Percentiles rank a stretch among this genome's conserved stretches.
Conservation (phyloP, 2,888 invertebrate species). For the Therioaphis trifolii region DNA sequence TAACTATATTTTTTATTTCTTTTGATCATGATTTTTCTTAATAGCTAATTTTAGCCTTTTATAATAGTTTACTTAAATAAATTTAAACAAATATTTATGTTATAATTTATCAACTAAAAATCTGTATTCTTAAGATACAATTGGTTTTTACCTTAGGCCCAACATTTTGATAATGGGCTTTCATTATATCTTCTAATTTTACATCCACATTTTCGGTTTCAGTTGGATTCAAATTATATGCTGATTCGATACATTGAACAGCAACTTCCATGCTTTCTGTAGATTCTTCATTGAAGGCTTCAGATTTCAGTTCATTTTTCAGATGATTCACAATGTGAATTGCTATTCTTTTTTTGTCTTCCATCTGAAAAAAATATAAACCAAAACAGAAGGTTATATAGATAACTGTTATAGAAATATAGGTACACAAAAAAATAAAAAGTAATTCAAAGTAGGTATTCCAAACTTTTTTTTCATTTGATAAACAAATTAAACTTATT, state of each 20-base stretch:
- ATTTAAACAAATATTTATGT: too few species aligned
- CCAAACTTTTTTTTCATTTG: background rate
- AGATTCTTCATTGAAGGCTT: background rate
- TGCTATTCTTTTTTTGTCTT: constrained; percentile 11
- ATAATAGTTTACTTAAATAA: too few species aligned
- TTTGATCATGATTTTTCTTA: too few species aligned
- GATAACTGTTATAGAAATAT: too few species aligned
- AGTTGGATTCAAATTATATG: constrained; percentile 32
- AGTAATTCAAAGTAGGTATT: background rate
- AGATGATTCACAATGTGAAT: constrained; percentile 31
- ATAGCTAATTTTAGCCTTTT: too few species aligned
- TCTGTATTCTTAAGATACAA: too few species aligned
- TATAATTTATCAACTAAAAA: too few species aligned
- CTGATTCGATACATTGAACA: constrained; percentile 62
- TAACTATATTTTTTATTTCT: background rate
- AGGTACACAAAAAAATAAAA: background rate
- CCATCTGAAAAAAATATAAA: constrained; percentile 36
- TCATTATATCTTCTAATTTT: constrained; percentile 23
- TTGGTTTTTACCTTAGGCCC: constrained; percentile 4
- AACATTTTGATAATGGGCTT: background rate
- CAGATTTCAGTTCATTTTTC: constrained; percentile 9
- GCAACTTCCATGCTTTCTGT: constrained; percentile 63
- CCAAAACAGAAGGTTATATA: too few species aligned
- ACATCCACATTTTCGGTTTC: background rate
- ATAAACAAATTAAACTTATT: background rate